phyloP scores from a whole-genome alignment of 2,797 vertebrate species.

The Enteromius mattozi region DNA sequence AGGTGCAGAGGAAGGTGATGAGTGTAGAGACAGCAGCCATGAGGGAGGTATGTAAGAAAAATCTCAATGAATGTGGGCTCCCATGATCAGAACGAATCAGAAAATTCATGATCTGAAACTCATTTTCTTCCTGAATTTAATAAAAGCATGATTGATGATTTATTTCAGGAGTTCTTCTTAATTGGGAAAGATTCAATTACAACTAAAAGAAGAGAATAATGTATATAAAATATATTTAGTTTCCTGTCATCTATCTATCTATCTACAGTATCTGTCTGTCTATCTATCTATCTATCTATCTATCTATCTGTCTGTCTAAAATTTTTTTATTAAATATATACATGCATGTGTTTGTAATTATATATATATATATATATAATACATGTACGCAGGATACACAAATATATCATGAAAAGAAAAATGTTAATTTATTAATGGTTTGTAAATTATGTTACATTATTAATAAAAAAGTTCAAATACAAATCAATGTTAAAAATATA shows the following conservation, averaged over 20 bases:
- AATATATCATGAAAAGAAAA: no score
- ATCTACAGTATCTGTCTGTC: no score
- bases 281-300: no score
- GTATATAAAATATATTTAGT: background rate
- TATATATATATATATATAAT: no score
- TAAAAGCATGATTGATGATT: background rate
- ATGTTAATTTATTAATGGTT: background rate
- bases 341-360: no score
- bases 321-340: no score
- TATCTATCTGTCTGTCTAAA: no score
- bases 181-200: background rate
- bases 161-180: background rate
- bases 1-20: conserved; percentile 27
- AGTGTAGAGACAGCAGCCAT: background rate
- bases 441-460: background rate
- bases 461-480: background rate
- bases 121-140: background rate
- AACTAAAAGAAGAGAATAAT: background rate
- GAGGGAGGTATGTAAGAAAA: conserved; percentile 62
- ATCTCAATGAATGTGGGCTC: background rate
- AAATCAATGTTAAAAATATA: background rate
- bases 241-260: no score
- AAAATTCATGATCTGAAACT: background rate
- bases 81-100: background rate
- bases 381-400: no score